Base-by-base conservation (phyloP, 2,797 vertebrate species). In the Percopsis omiscomaycus region DNA sequence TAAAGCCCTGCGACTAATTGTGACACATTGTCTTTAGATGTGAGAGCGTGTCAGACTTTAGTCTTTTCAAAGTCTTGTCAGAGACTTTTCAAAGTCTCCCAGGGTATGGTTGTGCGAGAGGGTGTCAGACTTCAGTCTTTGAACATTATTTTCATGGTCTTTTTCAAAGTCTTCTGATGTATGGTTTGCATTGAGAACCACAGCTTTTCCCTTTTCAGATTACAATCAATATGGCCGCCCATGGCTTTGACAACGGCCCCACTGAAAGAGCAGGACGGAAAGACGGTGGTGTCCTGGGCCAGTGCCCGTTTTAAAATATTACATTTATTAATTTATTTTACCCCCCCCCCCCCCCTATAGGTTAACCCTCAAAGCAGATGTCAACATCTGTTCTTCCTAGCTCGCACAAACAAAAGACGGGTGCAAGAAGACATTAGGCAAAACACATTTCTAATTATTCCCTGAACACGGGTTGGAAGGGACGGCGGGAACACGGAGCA, bases 191-290 rank as follows among this genome's bases (percentile, higher is more conserved):
- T 81, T 83, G 79, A 86, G 83, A 89, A 82, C 66, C 81, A 88
- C 84, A 86, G 86, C 88, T 87, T 44, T 87, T 86, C 73, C 81
- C 79, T 81, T 84, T 8, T 82, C 68, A 83, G 74, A 88, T 88
- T 79, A 77, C 74, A 81, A 86, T 89, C 85, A 65, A 87, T 89
- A 82, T 66, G 49, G 30, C 73, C 79, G 10, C 82, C 80, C 51
- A 52, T 73, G 79, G 82, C 77, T 87, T 84, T 80, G 77, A 84
- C 81, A 85, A 83, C 68, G 71, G 76, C 64, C 66, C 79, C 64
- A 73, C 61, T 81, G 80, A 86, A 52, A 80, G 65, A 87, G 84
- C 81, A 84, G 70, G 73, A 71, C 65, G 64, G 77, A 81, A 84
- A 86, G 84, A 86, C 66, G 69, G 45, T 61, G 64, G 72, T 65